phyloP scores from a whole-genome alignment of 2,888 invertebrate species.

The Mylabris sibirica region DNA sequence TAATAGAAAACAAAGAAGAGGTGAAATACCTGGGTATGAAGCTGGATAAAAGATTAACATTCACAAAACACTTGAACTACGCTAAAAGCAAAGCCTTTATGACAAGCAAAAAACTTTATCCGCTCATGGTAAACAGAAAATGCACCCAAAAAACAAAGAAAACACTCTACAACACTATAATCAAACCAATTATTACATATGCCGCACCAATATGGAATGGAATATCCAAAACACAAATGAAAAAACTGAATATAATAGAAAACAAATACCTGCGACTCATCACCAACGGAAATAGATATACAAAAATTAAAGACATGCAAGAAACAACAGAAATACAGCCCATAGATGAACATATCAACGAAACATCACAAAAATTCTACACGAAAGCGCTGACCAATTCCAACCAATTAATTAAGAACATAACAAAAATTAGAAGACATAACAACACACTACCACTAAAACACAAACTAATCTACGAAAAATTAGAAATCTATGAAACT shows the following conservation, averaged over 20 bases:
- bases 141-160: slow-evolving; percentile 36
- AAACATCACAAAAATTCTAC: slow-evolving; percentile 35
- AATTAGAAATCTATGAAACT: background rate
- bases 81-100: background rate
- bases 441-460: background rate
- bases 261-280: slow-evolving; percentile 33
- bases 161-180: slow-evolving; percentile 41
- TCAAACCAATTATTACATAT: slow-evolving; percentile 40
- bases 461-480: slow-evolving; percentile 1
- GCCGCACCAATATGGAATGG: slow-evolving; percentile 38
- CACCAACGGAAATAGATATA: slow-evolving; percentile 24
- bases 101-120: background rate
- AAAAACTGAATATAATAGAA: slow-evolving; percentile 16
- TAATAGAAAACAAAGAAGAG: background rate
- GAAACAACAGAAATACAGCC: slow-evolving; percentile 17
- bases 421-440: background rate
- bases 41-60: background rate
- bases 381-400: slow-evolving; percentile 15
- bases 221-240: slow-evolving; percentile 4
- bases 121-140: slow-evolving; percentile 5
- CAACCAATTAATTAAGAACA: background rate
- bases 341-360: background rate
- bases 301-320: slow-evolving; percentile 31
- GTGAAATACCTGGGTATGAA: slow-evolving; percentile 17
- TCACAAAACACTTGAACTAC: background rate